Conservation (phyloP, 2,888 invertebrate species). For the Nephrotoma appendiculata region DNA sequence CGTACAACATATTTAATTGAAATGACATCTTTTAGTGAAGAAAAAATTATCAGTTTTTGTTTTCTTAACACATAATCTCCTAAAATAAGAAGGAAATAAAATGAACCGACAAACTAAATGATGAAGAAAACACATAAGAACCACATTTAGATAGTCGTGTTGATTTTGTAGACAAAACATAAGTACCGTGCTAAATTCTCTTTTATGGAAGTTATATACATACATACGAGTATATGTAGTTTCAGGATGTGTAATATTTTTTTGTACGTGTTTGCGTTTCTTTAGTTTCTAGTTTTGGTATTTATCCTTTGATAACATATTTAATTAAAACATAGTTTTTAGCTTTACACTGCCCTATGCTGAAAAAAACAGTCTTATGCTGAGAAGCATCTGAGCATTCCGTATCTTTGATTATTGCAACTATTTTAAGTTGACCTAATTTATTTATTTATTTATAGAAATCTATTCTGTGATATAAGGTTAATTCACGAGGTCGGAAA, state of each 20-base stretch:
- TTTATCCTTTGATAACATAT: neutral
- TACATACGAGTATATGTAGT: neutral
- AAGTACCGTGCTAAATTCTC: neutral
- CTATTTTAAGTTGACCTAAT: no score
- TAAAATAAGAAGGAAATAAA: neutral
- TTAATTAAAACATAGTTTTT: neutral
- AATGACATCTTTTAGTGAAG: neutral
- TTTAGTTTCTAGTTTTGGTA: neutral
- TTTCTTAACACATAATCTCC: neutral
- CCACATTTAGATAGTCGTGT: neutral
- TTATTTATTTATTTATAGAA: no score
- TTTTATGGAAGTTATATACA: no score
- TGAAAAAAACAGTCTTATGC: no score
- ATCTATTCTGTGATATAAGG: no score
- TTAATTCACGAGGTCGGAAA: no score
- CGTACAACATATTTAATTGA: neutral
- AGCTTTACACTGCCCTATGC: no score
- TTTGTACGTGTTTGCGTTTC: neutral
- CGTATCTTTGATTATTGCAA: no score
- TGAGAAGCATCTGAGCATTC: no score
- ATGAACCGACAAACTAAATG: neutral
- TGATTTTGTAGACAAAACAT: neutral
- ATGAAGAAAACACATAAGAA: neutral
- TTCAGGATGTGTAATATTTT: neutral
- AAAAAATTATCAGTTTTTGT: neutral